Evolutionary conservation across 1,140 invertebrate genomes (phyloP).

Genomic region (Monochamus saltuarius): DNA sequence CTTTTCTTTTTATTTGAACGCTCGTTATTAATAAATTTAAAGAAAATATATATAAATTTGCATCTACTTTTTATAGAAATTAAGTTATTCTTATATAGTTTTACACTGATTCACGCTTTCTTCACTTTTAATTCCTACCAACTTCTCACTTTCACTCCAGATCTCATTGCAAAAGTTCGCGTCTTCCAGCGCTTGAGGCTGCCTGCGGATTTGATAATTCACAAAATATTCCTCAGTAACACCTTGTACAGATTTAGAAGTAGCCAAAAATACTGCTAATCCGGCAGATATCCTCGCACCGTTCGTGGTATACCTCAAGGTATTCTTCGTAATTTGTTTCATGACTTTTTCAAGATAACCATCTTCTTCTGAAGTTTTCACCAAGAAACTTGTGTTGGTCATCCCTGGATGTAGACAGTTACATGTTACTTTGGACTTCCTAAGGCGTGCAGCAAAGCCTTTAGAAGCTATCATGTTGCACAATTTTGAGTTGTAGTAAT

Average conservation of each 20-base stretch:
- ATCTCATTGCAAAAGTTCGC: constrained; percentile 25
- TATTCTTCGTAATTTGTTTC: neutral
- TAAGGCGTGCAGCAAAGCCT: constrained; percentile 38
- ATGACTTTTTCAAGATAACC: constrained; percentile 6
- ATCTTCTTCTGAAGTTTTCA: neutral
- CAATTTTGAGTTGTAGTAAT: constrained; percentile 47
- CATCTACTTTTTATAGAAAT: too few species aligned
- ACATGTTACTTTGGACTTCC: constrained; percentile 48
- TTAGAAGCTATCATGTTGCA: constrained; percentile 44
- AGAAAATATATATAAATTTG: too few species aligned
- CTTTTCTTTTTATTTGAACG: too few species aligned
- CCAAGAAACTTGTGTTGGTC: constrained; percentile 28
- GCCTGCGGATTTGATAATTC: constrained; percentile 28
- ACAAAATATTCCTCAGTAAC: constrained; percentile 51
- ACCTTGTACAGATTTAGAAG: constrained; percentile 40
- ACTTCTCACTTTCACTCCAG: constrained; percentile 33
- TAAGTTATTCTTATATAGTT: too few species aligned
- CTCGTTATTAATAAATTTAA: too few species aligned
- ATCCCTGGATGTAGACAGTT: constrained; percentile 58
- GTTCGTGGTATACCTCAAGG: constrained; percentile 23
- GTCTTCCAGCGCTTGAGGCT: constrained; percentile 27
- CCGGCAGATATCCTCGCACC: constrained; percentile 21
- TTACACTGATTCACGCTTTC: neutral
- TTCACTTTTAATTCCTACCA: constrained; percentile 3
- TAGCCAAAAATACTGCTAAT: constrained; percentile 27